Evolutionary conservation across 2,113 vertebrate species (phyloP).

Genomic region (Ovibos moschatus): DNA sequence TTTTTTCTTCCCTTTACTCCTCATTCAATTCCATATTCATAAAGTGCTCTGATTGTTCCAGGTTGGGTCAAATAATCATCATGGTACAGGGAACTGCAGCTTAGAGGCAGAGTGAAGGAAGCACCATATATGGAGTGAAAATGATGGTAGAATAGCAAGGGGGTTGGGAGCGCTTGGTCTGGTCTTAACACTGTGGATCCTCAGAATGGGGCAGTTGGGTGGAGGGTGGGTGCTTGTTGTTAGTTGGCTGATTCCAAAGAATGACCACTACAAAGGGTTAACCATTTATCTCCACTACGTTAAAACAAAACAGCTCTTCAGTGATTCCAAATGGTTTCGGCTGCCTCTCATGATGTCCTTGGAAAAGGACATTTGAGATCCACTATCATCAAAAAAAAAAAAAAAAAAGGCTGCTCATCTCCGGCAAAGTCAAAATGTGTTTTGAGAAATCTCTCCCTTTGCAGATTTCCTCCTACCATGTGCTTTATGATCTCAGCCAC

Average conservation of each 20-base stretch:
- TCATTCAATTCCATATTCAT: background rate
- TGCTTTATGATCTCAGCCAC: background rate
- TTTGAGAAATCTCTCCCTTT: background rate
- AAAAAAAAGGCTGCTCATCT: background rate
- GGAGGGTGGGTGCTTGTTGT: background rate
- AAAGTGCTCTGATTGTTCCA: background rate
- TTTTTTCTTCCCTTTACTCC: background rate
- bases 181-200: background rate
- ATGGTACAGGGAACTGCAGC: background rate
- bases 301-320: background rate
- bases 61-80: background rate
- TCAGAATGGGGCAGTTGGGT: background rate
- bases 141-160: background rate
- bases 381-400: background rate
- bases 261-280: background rate
- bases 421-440: background rate
- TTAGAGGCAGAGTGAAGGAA: background rate
- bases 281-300: background rate
- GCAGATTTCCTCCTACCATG: background rate
- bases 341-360: background rate
- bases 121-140: background rate
- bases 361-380: background rate
- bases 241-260: background rate
- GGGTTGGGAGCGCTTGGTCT: background rate
- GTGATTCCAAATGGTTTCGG: background rate